Evolutionary conservation across 2,888 invertebrate genomes (phyloP).

Genomic region (Drosophila histrio): DNA sequence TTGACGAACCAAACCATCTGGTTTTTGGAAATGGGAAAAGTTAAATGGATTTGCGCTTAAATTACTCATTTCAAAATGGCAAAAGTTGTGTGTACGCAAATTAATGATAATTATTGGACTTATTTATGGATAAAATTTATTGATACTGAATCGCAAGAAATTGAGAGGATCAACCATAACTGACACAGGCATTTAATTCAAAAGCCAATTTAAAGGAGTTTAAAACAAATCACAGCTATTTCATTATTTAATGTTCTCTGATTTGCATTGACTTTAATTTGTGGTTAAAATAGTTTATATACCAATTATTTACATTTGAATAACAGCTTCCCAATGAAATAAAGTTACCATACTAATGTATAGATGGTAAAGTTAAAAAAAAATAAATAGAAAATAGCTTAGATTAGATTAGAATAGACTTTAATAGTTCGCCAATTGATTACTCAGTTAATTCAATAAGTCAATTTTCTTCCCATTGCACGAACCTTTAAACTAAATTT

Average conservation of each 20-base stretch:
- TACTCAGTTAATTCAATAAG: constrained; percentile 1
- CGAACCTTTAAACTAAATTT: constrained; percentile 12
- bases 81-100: constrained; percentile 1
- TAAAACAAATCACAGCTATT: neutral
- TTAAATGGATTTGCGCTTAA: constrained; percentile 30
- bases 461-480: constrained; percentile 13
- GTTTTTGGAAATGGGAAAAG: constrained; percentile 9
- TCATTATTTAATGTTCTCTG: neutral
- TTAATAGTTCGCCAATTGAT: constrained; percentile 6
- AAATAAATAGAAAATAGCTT: no score
- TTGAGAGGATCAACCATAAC: neutral
- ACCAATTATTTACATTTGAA: neutral
- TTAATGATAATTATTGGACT: constrained; percentile 6
- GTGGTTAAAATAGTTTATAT: neutral
- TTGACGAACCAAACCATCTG: neutral
- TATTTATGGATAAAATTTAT: neutral
- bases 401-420: no score
- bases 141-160: neutral
- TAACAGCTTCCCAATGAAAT: neutral
- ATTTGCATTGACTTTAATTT: neutral
- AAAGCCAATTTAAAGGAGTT: neutral
- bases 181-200: neutral
- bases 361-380: no score
- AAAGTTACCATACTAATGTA: neutral
- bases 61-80: constrained; percentile 13